Evolutionary conservation across 2,888 invertebrate species (phyloP), one percentile per base, ranked within the genome.

Genomic region (Clepsis dumicolana): DNA sequence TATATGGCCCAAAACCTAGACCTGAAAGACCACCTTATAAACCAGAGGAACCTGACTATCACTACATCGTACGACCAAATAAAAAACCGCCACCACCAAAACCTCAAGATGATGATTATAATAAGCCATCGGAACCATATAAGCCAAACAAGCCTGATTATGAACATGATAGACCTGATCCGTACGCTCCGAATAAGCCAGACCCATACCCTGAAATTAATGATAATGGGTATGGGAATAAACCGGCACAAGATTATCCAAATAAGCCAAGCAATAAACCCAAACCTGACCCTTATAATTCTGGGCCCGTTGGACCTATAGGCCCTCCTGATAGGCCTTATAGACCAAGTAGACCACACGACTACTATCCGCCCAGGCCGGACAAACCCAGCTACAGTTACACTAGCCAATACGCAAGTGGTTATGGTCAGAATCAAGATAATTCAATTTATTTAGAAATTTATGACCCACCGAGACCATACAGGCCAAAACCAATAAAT

Each of bases 371-470:
- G 2, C 44, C 74, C 7, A 79, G 73, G 64, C 83, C 85, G 1
- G 81, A 83, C 16, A 80, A 79, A 61, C 83, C 88, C 18, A 78
- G 71, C 8, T 86, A 89, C 41, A 81, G 71, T 38, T 84, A 84
- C 38, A 82, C 87, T 50, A 84, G 82, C 62, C 89, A 91, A 71
- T 90, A 85, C 64, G 86, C 90, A 0, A 86, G 87, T 57, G 82
- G 80, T 65, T 87, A 89, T 65, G 89, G 87, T 1, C 83, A 82
- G 64, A 83, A 78, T 59, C 82, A 88, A 60, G 86, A 91, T 54
- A 89, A 92, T 73, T 84, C 87, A 0, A 83, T 92, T 41, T 82
- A 90, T 53, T 80, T 92, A 0, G 87, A 91, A 81, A 93, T 93
- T 24, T 75, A 83, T 48, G 93, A 93, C 65, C 93, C 92, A 4